Evolutionary conservation across 2,113 vertebrate species (phyloP).

Genomic region (Neolamprologus brichardi): DNA sequence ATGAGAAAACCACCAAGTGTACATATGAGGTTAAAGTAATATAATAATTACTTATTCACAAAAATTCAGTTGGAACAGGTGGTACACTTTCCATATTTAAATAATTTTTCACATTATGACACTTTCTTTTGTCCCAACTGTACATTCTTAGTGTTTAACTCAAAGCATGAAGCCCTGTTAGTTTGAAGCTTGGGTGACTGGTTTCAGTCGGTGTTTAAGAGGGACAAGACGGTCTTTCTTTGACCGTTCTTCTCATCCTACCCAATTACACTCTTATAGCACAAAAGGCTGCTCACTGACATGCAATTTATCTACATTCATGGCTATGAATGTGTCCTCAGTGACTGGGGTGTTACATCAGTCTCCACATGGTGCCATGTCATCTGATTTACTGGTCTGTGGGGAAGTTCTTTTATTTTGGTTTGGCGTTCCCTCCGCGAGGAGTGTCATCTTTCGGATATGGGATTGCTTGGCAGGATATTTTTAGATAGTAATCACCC

Average conservation of each 20-base stretch:
- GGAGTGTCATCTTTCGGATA: conserved; percentile 65
- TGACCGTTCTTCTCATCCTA: background rate
- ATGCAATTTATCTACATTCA: background rate
- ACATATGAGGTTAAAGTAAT: background rate
- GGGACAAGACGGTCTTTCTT: background rate
- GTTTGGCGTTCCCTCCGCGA: conserved; percentile 30
- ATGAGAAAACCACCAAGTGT: background rate
- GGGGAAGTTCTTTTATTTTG: conserved; percentile 72
- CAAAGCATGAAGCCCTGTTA: background rate
- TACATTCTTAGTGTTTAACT: background rate
- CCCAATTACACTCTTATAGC: background rate
- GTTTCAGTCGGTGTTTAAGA: background rate
- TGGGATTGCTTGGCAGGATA: conserved; percentile 31
- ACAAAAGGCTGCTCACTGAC: conserved; percentile 11
- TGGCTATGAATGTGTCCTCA: conserved; percentile 28
- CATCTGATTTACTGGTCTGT: conserved; percentile 57
- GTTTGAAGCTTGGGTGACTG: background rate
- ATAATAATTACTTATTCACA: background rate
- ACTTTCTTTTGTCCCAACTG: background rate
- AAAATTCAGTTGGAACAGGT: background rate
- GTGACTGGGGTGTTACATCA: conserved; percentile 34
- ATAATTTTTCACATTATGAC: background rate
- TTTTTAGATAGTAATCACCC: conserved; percentile 52
- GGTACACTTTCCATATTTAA: background rate
- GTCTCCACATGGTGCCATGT: conserved; percentile 40